Evolutionary conservation across 2,888 invertebrate genomes (phyloP), one percentile per base, ranked within the genome.

Genomic region (Agrotis puta): DNA sequence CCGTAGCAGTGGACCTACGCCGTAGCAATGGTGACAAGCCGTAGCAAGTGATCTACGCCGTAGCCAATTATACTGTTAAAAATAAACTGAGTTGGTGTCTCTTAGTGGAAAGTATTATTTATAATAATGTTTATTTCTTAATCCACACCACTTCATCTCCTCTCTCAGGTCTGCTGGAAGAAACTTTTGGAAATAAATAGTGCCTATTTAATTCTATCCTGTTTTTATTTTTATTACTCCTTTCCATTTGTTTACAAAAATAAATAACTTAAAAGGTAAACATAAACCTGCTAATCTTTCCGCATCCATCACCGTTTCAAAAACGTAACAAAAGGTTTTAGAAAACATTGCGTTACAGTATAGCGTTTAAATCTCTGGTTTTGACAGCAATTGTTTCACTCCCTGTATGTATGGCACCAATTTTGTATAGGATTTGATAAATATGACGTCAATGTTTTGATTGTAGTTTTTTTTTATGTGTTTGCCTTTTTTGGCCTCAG

Each of bases 381-480:
- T 24, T 77, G 81, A 81, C 81, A 80, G 54, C 65, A 48, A 66
- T 81, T 80, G 77, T 81, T 77, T 61, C 7, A 45, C 13, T 9
- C 6, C 16, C 16, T 13, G n/a, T 65, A 9, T 51, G 39, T 39
- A 20, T 22, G 14, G 22, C 43, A 48, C 24, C 24, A 50, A 39
- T 24, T n/a, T 51, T 22, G 24, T 53, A 76, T 50, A 33, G 13
- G 20, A 43, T 57, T 54, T 74, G 58, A 74, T 59, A 16, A 9
- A 77, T 67, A 0, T 24, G 20, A 47, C 24, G 47, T 58, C 24
- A 53, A 18, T 5, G 16, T 6, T 77, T 64, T 47, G n/a, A 53
- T 53, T 62, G 43, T 39, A 33, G 43, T 39, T 2, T 39, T 61
- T 47, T 57, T 18, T 57, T 57, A 11, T 39, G 33, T 1, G 7